Conservation (phyloP, 1,140 invertebrate species). For the Helicoverpa armigera region DNA sequence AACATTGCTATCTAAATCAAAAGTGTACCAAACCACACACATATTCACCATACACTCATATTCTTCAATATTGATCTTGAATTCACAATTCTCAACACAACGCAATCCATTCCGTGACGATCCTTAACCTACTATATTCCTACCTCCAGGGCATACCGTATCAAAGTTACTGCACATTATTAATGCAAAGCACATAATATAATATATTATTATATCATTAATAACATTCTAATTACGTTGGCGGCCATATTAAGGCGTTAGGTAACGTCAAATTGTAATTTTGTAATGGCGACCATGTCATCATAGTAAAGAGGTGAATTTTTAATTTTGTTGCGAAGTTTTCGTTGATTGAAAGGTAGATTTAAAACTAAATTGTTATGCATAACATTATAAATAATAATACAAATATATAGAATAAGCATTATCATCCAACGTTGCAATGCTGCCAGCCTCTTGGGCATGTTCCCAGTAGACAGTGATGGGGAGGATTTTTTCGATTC, state of each 20-base stretch:
- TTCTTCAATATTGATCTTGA: no score
- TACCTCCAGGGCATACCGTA: background rate
- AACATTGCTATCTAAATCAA: no score
- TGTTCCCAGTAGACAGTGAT: no score
- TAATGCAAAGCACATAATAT: conserved; percentile 11
- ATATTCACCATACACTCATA: no score
- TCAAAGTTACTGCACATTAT: background rate
- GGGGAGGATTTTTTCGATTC: no score
- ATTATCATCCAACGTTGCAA: no score
- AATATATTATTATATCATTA: conserved; percentile 1
- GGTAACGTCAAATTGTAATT: background rate
- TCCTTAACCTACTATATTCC: background rate
- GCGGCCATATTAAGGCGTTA: background rate
- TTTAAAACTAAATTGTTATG: background rate
- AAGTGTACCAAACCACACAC: no score
- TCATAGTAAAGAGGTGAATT: conserved; percentile 1
- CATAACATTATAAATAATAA: no score
- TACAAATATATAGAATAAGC: no score
- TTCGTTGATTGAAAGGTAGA: no score
- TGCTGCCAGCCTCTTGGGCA: no score
- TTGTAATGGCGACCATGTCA: conserved; percentile 1
- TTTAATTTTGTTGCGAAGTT: background rate
- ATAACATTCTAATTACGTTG: background rate
- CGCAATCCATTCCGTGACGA: background rate
- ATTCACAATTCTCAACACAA: background rate